phyloP scores from a whole-genome alignment of 2,797 vertebrate genomes.

The Liasis olivaceus region DNA sequence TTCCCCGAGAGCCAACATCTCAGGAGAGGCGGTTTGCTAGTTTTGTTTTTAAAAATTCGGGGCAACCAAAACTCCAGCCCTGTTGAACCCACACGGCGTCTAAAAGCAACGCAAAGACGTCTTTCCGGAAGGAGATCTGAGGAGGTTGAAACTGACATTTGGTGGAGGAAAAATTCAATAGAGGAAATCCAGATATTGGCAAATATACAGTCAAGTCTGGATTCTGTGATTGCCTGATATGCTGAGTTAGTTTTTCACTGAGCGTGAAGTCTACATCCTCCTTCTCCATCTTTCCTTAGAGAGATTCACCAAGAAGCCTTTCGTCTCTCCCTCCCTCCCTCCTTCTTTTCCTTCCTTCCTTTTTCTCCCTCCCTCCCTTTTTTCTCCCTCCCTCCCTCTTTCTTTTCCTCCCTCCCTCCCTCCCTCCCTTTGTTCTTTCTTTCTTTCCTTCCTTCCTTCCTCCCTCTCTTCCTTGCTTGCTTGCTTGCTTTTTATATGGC shows the following conservation, averaged over 20 bases:
- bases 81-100: not conserved
- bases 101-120: not conserved
- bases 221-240: not conserved
- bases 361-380: not conserved
- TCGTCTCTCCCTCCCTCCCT: not conserved
- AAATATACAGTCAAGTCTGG: not conserved
- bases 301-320: too few relatives aligned
- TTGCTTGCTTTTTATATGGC: not conserved
- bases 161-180: not conserved
- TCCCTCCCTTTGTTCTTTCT: too few relatives aligned
- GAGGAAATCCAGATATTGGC: not conserved
- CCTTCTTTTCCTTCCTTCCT: not conserved
- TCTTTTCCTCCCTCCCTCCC: fast-evolving
- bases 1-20: not conserved
- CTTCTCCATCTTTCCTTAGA: too few relatives aligned
- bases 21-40: not conserved
- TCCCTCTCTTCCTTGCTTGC: fast-evolving
- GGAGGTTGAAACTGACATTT: not conserved
- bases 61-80: not conserved
- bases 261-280: not conserved
- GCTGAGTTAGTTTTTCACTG: not conserved
- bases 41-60: not conserved
- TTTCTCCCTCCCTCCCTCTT: fast-evolving
- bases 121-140: not conserved
- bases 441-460: not conserved